Percentiles rank a stretch among this genome's conserved stretches.
Conservation (phyloP, 2,113 vertebrate species). For the Verasper variegatus region DNA sequence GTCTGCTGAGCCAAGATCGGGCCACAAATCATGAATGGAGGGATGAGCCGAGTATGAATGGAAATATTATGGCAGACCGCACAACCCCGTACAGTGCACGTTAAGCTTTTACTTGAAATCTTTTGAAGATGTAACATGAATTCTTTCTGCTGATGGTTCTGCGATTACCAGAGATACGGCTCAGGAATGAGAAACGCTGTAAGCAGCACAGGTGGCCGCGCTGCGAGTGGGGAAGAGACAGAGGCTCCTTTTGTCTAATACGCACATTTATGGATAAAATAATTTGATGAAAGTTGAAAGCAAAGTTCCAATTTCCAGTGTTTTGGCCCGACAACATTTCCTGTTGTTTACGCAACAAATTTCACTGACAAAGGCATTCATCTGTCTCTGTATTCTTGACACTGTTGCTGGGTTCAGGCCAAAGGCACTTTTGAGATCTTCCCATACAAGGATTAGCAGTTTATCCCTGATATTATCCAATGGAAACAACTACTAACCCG, state of each 20-base stretch:
- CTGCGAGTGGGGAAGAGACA: conserved; percentile 42
- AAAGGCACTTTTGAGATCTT: conserved; percentile 9
- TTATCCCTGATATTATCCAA: conserved; percentile 17
- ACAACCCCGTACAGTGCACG: conserved; percentile 18
- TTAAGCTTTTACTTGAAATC: conserved; percentile 48
- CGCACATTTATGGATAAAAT: conserved; percentile 43
- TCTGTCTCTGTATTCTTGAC: conserved; percentile 15
- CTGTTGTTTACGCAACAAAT: conserved; percentile 38
- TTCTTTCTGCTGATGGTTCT: conserved; percentile 44
- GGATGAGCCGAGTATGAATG: conserved; percentile 41
- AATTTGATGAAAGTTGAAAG: conserved; percentile 44
- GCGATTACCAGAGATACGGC: conserved; percentile 45
- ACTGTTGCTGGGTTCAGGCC: conserved; percentile 1
- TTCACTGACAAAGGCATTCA: conserved; percentile 28
- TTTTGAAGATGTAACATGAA: conserved; percentile 64
- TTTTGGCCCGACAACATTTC: conserved; percentile 36
- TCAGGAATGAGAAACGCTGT: conserved; percentile 43
- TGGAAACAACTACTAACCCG: conserved; percentile 11
- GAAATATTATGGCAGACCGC: conserved; percentile 50
- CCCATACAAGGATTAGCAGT: conserved; percentile 2
- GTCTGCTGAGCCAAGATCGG: conserved; percentile 46
- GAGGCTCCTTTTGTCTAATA: conserved; percentile 57
- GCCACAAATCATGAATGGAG: conserved; percentile 56
- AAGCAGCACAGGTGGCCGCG: conserved; percentile 55
- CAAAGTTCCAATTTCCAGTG: conserved; percentile 43